Base-by-base conservation (phyloP, 2,797 vertebrate species). In the Phataginus tricuspis region DNA sequence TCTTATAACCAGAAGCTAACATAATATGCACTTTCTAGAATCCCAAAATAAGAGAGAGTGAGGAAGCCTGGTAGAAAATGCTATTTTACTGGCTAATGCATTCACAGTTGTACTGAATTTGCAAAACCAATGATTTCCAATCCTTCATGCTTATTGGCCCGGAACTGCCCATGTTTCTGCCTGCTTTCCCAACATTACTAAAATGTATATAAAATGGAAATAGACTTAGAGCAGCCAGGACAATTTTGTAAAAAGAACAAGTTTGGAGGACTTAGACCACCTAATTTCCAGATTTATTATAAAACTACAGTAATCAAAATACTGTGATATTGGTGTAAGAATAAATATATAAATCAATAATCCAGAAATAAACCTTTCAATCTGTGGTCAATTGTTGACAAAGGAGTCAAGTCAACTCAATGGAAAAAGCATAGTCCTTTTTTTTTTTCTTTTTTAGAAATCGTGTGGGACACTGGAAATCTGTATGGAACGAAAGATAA, bases 201-300 rank as follows among this genome's bases (percentile, higher is more conserved):
- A 91, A 57, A 31, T 74, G 39, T 74, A n/a, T 95, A 63, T 93
- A 42, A 94, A 63, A 34, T 87, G 29, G n/a, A 69, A 88, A 79
- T 71, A 2, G 13, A 79, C 13, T 72, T 84, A 83, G 25, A 49
- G 59, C 66, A 86, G 25, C 25, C 34, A 87, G 59, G 31, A 84
- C 55, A 66, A 84, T 90, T 91, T 68, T 95, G 27, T 79, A 27
- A 68, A 87, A 90, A 87, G 55, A 91, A 31, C 7, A 51, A 87
- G 5, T 13, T 59, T 45, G 25, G 63, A 59, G 31, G 23, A 57
- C 55, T 90, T 87, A 39, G 0, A 79, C 31, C 59, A 72, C 19
- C n/a, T 90, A 64, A 90, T 49, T 90, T 90, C 21, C 61, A 69
- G 31, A 53, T 85, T 61, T 92, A 61, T 55, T 45, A 79, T 69